Evolutionary conservation across 1,140 invertebrate species (phyloP), one percentile per base, ranked within the genome.

Genomic region (Chionoecetes opilio): DNA sequence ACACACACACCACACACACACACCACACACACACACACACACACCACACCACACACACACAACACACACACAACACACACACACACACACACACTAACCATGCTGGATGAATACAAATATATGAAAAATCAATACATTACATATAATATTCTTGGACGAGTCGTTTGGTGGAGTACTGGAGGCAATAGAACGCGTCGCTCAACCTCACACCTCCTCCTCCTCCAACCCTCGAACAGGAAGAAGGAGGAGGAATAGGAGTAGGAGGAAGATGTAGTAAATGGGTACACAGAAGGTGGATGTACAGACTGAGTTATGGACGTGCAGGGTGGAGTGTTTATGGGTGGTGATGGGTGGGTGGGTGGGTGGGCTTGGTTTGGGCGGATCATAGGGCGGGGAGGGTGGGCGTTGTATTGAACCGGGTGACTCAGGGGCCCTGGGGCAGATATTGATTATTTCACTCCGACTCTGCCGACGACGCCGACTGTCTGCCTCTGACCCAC

Each of bases 301-400:
- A 34, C 8, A 87, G 85, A 87, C 34, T 37, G 85, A 87, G 85
- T 26, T 35, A 85, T 35, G n/a, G 31, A 34, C 34, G n/a, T 35
- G 34, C 14, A 34, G 85, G 37, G 85, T 26, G 85, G 37, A 21
- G 63, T 75, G 63, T 75, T 75, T 75, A 26, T 2, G 63, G 85
- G 85, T 35, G 85, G 85, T 87, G 85, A 87, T 35, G 85, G 37
- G 85, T 87, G 85, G 37, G 37, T 87, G 85, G 85, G 29, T 87
- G 85, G 85, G 85, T 87, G 85, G 85, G 32, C 34, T 37, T 31
- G 85, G 85, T 35, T 87, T 35, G 85, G 85, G 85, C 37, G 37
- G 85, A 32, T 37, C 32, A 87, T 0, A 87, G 85, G 63, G 63
- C 63, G 11, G 85, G 85, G 37, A 87, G 85, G 37, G 21, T 37